phyloP scores from a whole-genome alignment of 2,888 invertebrate species.

The Ochropacha duplaris region DNA sequence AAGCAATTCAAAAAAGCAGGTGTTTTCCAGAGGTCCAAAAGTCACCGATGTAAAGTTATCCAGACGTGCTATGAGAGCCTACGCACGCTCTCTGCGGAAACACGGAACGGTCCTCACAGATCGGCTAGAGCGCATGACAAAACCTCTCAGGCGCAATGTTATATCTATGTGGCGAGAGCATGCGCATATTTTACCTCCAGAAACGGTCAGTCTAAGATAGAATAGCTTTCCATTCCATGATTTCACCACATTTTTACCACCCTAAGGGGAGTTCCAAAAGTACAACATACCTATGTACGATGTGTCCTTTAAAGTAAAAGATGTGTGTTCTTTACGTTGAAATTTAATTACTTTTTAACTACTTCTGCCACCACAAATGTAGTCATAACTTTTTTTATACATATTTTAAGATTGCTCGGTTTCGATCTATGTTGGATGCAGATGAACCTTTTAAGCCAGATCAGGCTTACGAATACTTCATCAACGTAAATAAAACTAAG shows the following conservation, averaged over 20 bases:
- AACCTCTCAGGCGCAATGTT: constrained; percentile 58
- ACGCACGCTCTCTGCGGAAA: constrained; percentile 60
- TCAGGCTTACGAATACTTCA: constrained; percentile 73
- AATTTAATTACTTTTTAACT: too few species aligned
- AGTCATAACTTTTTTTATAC: background rate
- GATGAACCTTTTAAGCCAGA: constrained; percentile 76
- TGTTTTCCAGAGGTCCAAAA: constrained; percentile 56
- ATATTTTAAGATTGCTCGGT: constrained; percentile 56
- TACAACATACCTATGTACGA: background rate
- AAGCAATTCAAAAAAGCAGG: background rate
- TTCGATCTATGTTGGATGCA: constrained; percentile 68
- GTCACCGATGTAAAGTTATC: constrained; percentile 65
- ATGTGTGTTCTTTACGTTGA: background rate
- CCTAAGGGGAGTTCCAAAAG: too few species aligned
- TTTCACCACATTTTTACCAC: too few species aligned
- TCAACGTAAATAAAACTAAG: constrained; percentile 61
- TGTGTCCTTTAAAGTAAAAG: background rate
- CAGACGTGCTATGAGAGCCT: constrained; percentile 44
- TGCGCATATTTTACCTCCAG: constrained; percentile 53
- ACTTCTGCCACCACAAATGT: background rate
- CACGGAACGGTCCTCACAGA: constrained; percentile 67
- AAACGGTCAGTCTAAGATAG: constrained; percentile 47
- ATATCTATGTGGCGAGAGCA: constrained; percentile 68
- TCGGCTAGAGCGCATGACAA: constrained; percentile 63
- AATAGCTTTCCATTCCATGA: too few species aligned